These are phyloP conservation scores for Bombyx mori DNA, from an alignment of 1,140 invertebrate genomes.

Conservation along the genomic window DNA sequence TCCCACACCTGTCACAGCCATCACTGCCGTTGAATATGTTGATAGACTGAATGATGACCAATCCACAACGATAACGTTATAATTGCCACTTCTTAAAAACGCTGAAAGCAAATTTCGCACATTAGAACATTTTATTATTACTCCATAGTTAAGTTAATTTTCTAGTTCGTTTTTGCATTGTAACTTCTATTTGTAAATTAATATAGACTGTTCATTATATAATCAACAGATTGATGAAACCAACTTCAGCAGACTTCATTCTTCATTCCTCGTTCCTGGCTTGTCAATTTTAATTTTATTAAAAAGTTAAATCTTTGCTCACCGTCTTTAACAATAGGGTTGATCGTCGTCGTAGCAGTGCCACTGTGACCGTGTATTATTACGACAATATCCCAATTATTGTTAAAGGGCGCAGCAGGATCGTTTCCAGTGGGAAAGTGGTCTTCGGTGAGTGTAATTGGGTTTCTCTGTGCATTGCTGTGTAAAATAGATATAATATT, in stretches of 20 bases:
- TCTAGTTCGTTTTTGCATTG: no score
- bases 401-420: no score
- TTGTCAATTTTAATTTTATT: not conserved
- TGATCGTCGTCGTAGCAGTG: slow-evolving; percentile 23
- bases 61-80: slow-evolving; percentile 41
- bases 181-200: no score
- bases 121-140: no score
- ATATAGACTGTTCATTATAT: not conserved
- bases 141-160: no score
- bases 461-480: slow-evolving; percentile 16
- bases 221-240: not conserved
- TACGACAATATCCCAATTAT: slow-evolving; percentile 21
- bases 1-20: slow-evolving; percentile 30
- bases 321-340: slow-evolving; percentile 34
- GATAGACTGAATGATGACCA: slow-evolving; percentile 30
- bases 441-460: not conserved
- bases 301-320: slow-evolving; percentile 6
- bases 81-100: slow-evolving; percentile 18
- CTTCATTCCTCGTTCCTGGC: no score
- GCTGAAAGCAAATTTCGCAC: slow-evolving; percentile 15
- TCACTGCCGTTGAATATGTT: slow-evolving; percentile 23
- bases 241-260: no score
- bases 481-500: slow-evolving; percentile 1
- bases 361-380: slow-evolving; percentile 40
- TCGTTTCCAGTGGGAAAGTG: not conserved